Evolutionary conservation across 2,797 vertebrate species (phyloP), one percentile per base, ranked within the genome.

Genomic region (Philypnodon macrostomus): DNA sequence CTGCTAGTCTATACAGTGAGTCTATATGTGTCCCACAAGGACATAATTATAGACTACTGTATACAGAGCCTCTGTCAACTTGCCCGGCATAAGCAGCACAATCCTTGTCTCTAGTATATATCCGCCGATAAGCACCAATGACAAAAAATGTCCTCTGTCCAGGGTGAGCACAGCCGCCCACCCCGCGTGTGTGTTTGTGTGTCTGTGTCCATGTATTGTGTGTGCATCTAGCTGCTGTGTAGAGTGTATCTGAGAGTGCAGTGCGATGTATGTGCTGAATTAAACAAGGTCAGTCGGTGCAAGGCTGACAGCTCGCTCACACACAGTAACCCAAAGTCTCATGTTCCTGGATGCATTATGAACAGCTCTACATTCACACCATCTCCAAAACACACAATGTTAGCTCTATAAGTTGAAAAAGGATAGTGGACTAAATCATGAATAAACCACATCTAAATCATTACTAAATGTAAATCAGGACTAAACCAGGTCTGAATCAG

Each of bases 201-300:
- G 45, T 40, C 18, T 18, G 21, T 21, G 8, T 50, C 47, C 63
- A 21, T 42, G 40, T 52, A n/a, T n/a, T 41, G 53, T n/a, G n/a
- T n/a, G n/a, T n/a, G n/a, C n/a, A n/a, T n/a, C n/a, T n/a, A n/a
- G n/a, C n/a, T n/a, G n/a, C n/a, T n/a, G n/a, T n/a, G n/a, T n/a
- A n/a, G n/a, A n/a, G n/a, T n/a, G n/a, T n/a, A n/a, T n/a, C n/a
- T n/a, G n/a, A n/a, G n/a, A n/a, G n/a, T n/a, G 56, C 14, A 17
- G 29, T 17, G 15, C 54, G 5, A 59, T 72, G 66, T 68, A 70
- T 74, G 69, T 72, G 66, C 67, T 75, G 75, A 83, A 79, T 81
- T 81, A 85, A 80, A 83, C 79, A 87, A 87, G 87, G 85, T 87
- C 78, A 80, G 61, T 69, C 63, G 53, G 70, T 67, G 58, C 68